These are phyloP conservation scores for Neomonachus schauinslandi DNA, from an alignment of 2,113 vertebrate species.

Conservation along the genomic window DNA sequence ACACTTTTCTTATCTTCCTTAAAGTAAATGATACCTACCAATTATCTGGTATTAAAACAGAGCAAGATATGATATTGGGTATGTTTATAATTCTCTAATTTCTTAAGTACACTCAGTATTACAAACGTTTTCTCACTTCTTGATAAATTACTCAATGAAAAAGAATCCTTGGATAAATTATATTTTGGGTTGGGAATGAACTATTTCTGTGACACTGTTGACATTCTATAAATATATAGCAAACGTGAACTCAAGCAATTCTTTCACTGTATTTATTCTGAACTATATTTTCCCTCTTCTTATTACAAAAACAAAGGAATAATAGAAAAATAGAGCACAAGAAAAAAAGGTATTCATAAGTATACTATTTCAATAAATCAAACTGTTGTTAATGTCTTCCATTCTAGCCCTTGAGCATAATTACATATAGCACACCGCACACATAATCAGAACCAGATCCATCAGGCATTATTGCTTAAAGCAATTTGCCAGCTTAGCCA, in stretches of 20 bases:
- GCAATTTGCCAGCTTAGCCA: not conserved
- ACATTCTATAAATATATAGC: not conserved
- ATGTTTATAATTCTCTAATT: conserved; percentile 26
- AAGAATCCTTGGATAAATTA: not conserved
- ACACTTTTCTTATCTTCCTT: not conserved
- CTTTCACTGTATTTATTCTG: not conserved
- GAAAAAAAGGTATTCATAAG: not conserved
- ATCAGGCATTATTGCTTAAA: not conserved
- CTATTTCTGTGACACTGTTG: not conserved
- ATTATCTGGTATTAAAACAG: not conserved
- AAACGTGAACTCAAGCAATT: not conserved
- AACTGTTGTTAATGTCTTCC: not conserved
- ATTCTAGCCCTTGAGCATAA: not conserved
- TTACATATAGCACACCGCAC: not conserved
- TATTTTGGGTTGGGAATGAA: conserved; percentile 7
- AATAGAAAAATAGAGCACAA: not conserved
- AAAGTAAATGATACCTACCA: not conserved
- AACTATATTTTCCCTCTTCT: not conserved
- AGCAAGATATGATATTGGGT: not conserved
- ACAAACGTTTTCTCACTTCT: not conserved
- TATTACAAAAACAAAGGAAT: not conserved
- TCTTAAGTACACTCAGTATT: not conserved
- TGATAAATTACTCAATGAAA: not conserved
- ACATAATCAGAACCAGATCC: not conserved
- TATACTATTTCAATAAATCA: not conserved